Base-by-base conservation (phyloP, 2,888 invertebrate genomes). In the Drosophila longiperda region DNA sequence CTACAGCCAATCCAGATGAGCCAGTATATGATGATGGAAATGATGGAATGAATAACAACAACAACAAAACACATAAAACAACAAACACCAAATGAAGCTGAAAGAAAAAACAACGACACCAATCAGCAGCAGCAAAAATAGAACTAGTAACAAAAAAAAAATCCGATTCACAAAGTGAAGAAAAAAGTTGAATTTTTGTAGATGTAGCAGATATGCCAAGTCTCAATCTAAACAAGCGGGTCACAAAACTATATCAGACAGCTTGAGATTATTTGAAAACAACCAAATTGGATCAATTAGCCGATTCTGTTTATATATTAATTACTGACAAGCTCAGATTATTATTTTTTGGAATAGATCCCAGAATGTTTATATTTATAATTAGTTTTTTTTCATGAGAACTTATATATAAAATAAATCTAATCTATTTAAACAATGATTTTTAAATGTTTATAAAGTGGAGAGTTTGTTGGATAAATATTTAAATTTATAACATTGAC, bases 41-140 rank as follows among this genome's bases (percentile, higher is more conserved):
- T 50, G 53, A 49, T 71, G 64, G 45, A 29, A 29, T 29, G 29
- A 29, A 66, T 67, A 42, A 62, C 45, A 33, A 53, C 26, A 50
- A 38, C 26, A 34, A 66, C 32, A 59, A 63, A 77, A 58, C n/a
- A 66, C 23, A 34, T 66, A 77, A 77, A 45, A 45, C 15, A 45
- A 45, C 45, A 45, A 20, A n/a, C 48, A 52, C 59, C 73, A 70
- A 72, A 73, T 73, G 78, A 71, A 79, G 73, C 66, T 38, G 52
- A 67, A 80, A 67, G 72, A 75, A 75, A 75, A 77, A 76, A 68
- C 79, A 81, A 78, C 75, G 73, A 73, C 77, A 87, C 77, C 82
- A 87, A 89, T 85, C 83, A 87, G 71, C 65, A 87, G 71, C 65
- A 75, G 66, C 70, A 74, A 76, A 81, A 81, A 70, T 86, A 80